Base-by-base conservation (phyloP, 2,113 vertebrate genomes). In the Macheiramphus alcinus region DNA sequence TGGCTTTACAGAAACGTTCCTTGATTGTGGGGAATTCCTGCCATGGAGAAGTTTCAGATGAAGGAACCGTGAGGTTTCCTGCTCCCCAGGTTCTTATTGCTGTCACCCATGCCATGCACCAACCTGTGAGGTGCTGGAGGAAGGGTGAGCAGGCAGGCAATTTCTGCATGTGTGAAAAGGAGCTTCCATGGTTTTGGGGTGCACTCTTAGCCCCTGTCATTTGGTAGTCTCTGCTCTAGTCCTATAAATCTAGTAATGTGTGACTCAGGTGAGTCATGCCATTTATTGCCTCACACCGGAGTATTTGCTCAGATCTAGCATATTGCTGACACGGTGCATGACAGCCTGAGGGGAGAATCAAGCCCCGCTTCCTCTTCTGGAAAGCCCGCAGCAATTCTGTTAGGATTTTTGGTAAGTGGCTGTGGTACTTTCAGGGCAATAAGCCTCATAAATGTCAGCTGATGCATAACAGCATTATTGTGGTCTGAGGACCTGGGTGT, bases 11-110 rank as follows among this genome's bases (percentile, higher is more conserved):
- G 21, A 72, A 76, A 29, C 11, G 1, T 38, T 71, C 18, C 14
- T 50, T 36, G 55, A 25, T 26, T 43, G 19, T 10, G 19, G 20
- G 11, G 22, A 79, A 79, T 88, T 96, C 48, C 72, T 73, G 48
- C 7, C 7, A 4, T 2, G 21, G 29, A 17, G n/a, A 66, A 43
- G 13, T 65, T 85, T 50, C 25, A 42, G 45, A 53, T 53, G 26
- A n/a, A 40, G 0, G 66, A 61, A 38, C 17, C 0, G 0, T 29
- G 21, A 25, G 9, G 29, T 62, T 53, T 72, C 25, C 55, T 53
- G 13, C 22, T 13, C 22, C 43, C 8, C 17, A 1, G 2, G 4
- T 27, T 7, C 22, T 70, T 2, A 0, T 1, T 19, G 62, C 66
- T 67, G 48, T 63, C 52, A 42, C 23, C 61, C 0, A 0, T 9